phyloP scores from a whole-genome alignment of 2,113 vertebrate species.

The Murina feae region DNA sequence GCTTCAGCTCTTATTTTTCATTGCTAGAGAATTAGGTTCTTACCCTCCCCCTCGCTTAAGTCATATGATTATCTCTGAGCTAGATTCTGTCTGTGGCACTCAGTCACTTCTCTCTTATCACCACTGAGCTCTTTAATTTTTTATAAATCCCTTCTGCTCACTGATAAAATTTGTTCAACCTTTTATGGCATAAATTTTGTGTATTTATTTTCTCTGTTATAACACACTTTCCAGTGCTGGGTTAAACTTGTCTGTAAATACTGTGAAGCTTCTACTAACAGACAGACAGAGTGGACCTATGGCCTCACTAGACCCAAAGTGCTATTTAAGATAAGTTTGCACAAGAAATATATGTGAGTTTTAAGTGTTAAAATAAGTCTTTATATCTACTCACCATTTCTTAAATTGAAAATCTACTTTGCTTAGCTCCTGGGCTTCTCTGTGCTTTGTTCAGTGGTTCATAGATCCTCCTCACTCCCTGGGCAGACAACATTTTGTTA shows the following conservation, averaged over 20 bases:
- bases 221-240: not conserved
- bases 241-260: not conserved
- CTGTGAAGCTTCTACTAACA: not conserved
- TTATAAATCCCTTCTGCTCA: not conserved
- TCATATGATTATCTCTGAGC: not conserved
- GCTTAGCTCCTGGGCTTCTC: not conserved
- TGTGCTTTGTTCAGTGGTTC: not conserved
- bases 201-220: not conserved
- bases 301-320: not conserved
- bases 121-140: not conserved
- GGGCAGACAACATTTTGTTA: not conserved
- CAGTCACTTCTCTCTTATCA: not conserved
- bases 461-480: not conserved
- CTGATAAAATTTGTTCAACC: not conserved
- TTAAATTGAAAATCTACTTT: not conserved
- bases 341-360: not conserved
- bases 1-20: not conserved
- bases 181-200: not conserved
- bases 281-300: not conserved
- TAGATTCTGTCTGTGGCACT: not conserved
- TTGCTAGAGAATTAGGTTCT: constrained; percentile 6
- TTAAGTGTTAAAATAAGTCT: not conserved
- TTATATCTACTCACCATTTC: not conserved
- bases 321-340: not conserved
- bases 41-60: not conserved